Evolutionary conservation across 1,140 invertebrate genomes (phyloP), one percentile per base, ranked within the genome.

Genomic region (Plectrocnemia conspersa): DNA sequence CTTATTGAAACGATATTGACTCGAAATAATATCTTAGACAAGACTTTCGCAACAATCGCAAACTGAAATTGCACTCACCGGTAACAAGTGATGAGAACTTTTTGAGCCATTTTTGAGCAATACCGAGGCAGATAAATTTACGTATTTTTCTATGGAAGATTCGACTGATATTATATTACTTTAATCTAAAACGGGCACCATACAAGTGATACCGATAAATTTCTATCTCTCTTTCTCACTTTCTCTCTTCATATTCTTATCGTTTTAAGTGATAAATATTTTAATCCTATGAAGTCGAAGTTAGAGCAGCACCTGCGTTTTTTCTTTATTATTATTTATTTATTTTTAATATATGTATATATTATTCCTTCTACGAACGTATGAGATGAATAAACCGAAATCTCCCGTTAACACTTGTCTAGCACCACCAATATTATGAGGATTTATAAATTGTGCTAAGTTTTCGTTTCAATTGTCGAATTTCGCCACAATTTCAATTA

Each of bases 141-240:
- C 55, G 52, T 61, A 61, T 55, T 61, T 57, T 41, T 52, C 55
- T 58, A 61, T 61, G 59, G 59, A 61, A 61, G 59, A 61, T 52
- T 44, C 46, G 27, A 55, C 52, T 61, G 59, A 61, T 61, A 61
- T 54, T 42, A 52, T 48, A 38, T 55, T 47, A 23, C 15, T 29
- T 42, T 35, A 56, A 48, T 22, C 54, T 56, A 61, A 54, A 52
- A 19, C 21, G 45, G 45, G 36, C 52, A 61, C 52, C 55, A 32
- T 47, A 47, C 48, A 32, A 38, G 59, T 40, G 59, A 61, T 52
- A 41, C 52, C 47, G 47, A 59, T 56, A 56, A 53, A 53, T 54
- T 53, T 56, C 54, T 49, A 45, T 54, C 32, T 57, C 54, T n/a
- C n/a, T n/a, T n/a, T n/a, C n/a, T n/a, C n/a, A n/a, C n/a, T n/a